Evolutionary conservation across 2,113 vertebrate genomes (phyloP), one percentile per base, ranked within the genome.

Genomic region (Oophaga pumilio): DNA sequence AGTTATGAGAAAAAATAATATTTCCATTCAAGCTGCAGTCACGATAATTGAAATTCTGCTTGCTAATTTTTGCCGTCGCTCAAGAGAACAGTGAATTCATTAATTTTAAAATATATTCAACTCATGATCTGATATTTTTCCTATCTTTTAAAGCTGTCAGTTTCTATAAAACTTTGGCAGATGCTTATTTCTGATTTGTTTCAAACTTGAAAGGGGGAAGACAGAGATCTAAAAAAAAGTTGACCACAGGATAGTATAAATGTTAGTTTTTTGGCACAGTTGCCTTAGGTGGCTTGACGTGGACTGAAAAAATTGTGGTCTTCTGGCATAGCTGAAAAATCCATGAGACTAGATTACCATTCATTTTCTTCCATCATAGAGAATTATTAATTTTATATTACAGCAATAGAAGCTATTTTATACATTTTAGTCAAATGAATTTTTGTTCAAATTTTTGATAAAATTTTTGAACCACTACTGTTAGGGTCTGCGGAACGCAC

Each of bases 61-160:
- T 24, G 76, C 59, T 80, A 80, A 43, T 71, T 81, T 80, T 81
- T 59, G 24, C 66, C 43, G 24, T 66, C 73, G 22, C 49, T 87
- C 85, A 8, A 6, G 50, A 87, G 64, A 68, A 80, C 20, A 24
- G 53, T 87, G 52, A 53, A 59, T 87, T 87, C 77, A 87, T 87
- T 87, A 87, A 12, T 87, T 81, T 50, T 60, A 60, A 68, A 79
- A 86, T 64, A 79, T 56, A 86, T 86, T 66, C 74, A 79, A 78
- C 18, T 43, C 85, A 33, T 86, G 73, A 68, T 79, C 60, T 64
- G 73, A 85, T 85, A 77, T 76, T 85, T n/a, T 57, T 60, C 56
- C 79, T 53, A 56, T 79, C 59, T 56, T 78, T 68, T 53, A 86
- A 80, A 33, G 52, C 20, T 49, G 18, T 20, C 50, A n/a, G 49